phyloP scores from a whole-genome alignment of 1,140 invertebrate genomes.

The Cyrtorhinus lividipennis region DNA sequence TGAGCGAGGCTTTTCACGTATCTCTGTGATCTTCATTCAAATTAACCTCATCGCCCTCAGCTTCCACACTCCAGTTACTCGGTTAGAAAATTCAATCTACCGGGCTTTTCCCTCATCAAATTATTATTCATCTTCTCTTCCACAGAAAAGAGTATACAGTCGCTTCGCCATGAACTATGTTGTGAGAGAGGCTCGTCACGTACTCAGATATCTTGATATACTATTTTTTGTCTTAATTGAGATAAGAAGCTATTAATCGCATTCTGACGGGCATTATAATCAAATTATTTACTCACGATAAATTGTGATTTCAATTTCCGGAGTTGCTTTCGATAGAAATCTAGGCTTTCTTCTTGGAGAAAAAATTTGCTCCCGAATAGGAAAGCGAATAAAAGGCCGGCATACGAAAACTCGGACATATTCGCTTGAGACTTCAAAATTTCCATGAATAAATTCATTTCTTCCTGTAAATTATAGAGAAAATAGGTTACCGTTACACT shows the following conservation, averaged over 20 bases:
- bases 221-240: too few species aligned
- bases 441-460: constrained; percentile 27
- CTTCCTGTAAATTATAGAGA: too few species aligned
- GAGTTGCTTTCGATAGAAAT: not conserved
- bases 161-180: too few species aligned
- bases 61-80: not conserved
- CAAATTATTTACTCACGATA: not conserved
- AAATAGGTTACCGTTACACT: constrained; percentile 17
- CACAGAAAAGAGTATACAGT: too few species aligned
- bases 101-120: not conserved
- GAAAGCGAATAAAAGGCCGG: constrained; percentile 30
- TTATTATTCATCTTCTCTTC: too few species aligned
- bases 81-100: not conserved
- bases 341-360: not conserved
- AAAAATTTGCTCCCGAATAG: not conserved
- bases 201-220: too few species aligned
- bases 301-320: constrained; percentile 5
- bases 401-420: constrained; percentile 31
- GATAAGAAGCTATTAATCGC: too few species aligned
- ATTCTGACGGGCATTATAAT: too few species aligned
- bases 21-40: not conserved
- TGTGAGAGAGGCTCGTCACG: too few species aligned
- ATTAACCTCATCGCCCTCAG: not conserved
- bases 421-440: constrained; percentile 31
- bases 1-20: not conserved